These are phyloP conservation scores for Meles meles DNA, from an alignment of 2,113 vertebrate genomes.

Conservation along the genomic window DNA sequence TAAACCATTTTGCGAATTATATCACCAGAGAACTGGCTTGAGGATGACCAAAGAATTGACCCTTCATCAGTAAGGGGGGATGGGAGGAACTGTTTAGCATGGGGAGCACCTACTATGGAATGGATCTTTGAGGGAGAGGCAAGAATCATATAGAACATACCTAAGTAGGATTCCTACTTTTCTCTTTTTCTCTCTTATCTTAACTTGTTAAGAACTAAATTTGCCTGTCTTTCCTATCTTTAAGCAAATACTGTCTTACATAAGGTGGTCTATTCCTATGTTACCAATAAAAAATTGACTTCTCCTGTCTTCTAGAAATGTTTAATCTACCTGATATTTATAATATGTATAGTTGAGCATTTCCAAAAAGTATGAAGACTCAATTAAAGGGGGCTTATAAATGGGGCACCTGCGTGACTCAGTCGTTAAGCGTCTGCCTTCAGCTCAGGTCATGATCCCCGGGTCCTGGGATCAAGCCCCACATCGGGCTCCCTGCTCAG, in stretches of 20 bases:
- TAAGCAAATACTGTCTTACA: neutral
- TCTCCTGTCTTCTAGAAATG: neutral
- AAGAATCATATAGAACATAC: neutral
- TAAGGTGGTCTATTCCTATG: neutral
- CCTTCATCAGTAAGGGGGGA: neutral
- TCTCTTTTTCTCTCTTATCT: neutral
- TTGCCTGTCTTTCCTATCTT: neutral
- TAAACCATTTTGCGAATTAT: neutral
- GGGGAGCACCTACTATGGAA: neutral
- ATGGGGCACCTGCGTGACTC: too few species aligned
- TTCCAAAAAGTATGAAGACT: neutral
- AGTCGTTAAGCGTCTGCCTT: too few species aligned
- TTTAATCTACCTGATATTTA: constrained; percentile 6
- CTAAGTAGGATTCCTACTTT: neutral
- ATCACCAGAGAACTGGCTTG: neutral
- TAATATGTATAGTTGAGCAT: neutral
- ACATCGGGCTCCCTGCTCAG: too few species aligned
- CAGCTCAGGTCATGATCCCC: too few species aligned
- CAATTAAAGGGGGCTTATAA: neutral
- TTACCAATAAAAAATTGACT: neutral
- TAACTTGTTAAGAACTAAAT: neutral
- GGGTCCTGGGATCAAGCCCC: too few species aligned
- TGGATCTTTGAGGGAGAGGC: neutral
- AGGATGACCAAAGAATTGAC: neutral
- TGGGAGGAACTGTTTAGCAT: neutral